Base-by-base conservation (phyloP, 2,888 invertebrate genomes). In the Drosophila ustulata region DNA sequence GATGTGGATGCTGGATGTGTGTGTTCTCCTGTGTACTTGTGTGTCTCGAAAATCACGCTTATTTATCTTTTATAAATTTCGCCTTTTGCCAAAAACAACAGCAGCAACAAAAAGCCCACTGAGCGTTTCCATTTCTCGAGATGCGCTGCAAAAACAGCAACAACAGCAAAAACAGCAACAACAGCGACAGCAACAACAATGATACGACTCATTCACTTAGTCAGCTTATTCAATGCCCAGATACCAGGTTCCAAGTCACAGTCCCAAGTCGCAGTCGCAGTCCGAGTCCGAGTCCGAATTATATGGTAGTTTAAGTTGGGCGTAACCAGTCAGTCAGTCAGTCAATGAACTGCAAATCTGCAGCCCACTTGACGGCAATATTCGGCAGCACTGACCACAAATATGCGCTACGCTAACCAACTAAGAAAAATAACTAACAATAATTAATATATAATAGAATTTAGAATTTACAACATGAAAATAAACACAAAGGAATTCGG, bases 331-430 rank as follows among this genome's bases (percentile, higher is more conserved):
- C 75, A 75, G 61, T 79, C 81, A 80, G 70, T 81, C 81, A 77
- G 77, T 78, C 88, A 82, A 82, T 82, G 82, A 82, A 82, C 82
- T 79, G 82, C 88, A 83, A 74, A 68, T 83, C 75, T 83, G 67
- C 68, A 79, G 41, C 34, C 69, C 23, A 71, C 37, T 59, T 56
- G 41, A 26, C 47, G 26, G 26, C 61, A 23, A 28, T 28, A 28
- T 32, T 67, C 71, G 62, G 79, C 69, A 28, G 46, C 6, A 13
- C 13, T 37, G 71, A 53, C 57, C 18, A 0, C 1, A 1, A 8
- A 2, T 25, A 7, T 66, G 69, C 67, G 64, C 87, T 86, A 67
- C 64, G 28, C 4, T 34, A 18, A 2, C 1, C 18, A 18, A 18
- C 1, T 18, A 18, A 18, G 18, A 18, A 18, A 18, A 18, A 18